Evolutionary conservation across 2,113 vertebrate species (phyloP), one percentile per base, ranked within the genome.

Genomic region (Lipophrys pholis): DNA sequence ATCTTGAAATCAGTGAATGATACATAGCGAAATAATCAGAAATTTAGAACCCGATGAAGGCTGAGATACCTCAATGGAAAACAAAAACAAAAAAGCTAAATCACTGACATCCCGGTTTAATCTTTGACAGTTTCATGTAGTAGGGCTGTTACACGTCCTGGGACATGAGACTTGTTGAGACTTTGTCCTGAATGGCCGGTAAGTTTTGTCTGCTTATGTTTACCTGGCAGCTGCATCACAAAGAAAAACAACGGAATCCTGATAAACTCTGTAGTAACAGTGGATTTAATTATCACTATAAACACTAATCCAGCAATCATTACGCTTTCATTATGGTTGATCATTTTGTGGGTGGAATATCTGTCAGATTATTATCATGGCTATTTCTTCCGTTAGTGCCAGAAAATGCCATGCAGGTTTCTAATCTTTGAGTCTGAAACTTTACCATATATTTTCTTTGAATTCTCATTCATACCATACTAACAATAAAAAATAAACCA

Each of bases 311-410:
- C 69, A 78, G 8, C 65, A 75, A 38, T 69, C 52, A 51, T 59
- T 14, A 49, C 15, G 65, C 16, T 21, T 11, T 53, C 35, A 77
- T 66, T 4, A 15, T 2, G 7, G 16, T 45, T 76, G 45, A 85
- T 80, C 59, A n/a, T n/a, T n/a, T 49, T 61, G 69, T 76, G 52
- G 73, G 51, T 45, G 17, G 8, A 65, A 59, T 77, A 65, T 71
- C 50, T 81, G 43, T 15, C 62, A 78, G 62, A 81, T 76, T 76
- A 77, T 67, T 81, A 87, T 84, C 76, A 71, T 64, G 62, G 15
- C 56, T 76, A 72, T 78, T 85, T 73, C 80, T 11, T 74, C 70
- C 55, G 6, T 51, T 70, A 51, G 71, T 70, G 81, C 64, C 59
- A 71, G 82, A 79, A 69, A 71, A 58, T 67, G 73, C 35, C 53